Percentiles rank a stretch among this genome's conserved stretches.
These are phyloP conservation scores for Anolis apletophallus DNA, from an alignment of 2,797 vertebrate genomes.

Conservation along the genomic window DNA sequence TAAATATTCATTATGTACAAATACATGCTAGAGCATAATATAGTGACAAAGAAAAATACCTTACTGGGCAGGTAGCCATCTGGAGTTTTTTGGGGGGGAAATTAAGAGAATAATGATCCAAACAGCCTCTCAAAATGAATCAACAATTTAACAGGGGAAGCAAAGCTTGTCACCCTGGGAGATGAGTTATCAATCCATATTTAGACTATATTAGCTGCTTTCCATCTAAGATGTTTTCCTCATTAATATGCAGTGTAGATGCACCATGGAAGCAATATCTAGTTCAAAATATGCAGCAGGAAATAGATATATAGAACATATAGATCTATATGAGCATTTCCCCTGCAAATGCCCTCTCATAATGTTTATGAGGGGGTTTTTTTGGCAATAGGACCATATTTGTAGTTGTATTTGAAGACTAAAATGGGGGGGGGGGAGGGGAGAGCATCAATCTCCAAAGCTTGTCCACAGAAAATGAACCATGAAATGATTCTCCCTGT, in stretches of 20 bases:
- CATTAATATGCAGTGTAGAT: constrained; percentile 36
- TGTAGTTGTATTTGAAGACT: not conserved
- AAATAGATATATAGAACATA: not conserved
- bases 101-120: constrained; percentile 61
- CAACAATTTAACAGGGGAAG: constrained; percentile 47
- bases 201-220: not conserved
- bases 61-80: constrained; percentile 59
- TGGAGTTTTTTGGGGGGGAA: constrained; percentile 52
- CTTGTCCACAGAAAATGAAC: too few relatives aligned
- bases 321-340: not conserved
- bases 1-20: constrained; percentile 59
- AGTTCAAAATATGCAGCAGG: not conserved
- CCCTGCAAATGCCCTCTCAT: constrained; percentile 11
- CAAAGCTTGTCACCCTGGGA: constrained; percentile 49
- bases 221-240: constrained; percentile 32
- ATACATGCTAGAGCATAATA: constrained; percentile 48
- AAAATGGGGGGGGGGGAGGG: too few relatives aligned
- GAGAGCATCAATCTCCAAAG: not conserved
- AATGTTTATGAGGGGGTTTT: not conserved
- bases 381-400: not conserved
- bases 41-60: constrained; percentile 61
- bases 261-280: not conserved
- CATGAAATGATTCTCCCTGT: too few relatives aligned
- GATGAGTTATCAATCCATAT: constrained; percentile 31
- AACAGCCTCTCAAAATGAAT: constrained; percentile 51